Evolutionary conservation across 2,113 vertebrate species (phyloP).

Genomic region (Trachemys scripta): DNA sequence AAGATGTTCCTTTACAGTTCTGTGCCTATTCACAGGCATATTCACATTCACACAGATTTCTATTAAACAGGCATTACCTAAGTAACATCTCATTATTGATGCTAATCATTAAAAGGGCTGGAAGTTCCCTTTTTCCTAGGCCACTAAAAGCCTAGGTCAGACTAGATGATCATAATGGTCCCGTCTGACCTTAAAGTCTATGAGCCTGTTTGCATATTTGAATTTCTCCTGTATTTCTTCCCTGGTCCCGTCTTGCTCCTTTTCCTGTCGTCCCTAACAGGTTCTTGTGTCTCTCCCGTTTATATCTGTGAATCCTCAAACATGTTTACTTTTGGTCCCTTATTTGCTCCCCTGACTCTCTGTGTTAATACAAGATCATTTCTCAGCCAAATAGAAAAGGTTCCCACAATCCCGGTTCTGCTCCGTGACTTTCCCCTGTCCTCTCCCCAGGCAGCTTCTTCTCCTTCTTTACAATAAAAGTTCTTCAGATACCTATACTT

Average conservation of each 20-base stretch:
- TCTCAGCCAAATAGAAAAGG: neutral
- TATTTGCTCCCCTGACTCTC: neutral
- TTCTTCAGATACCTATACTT: neutral
- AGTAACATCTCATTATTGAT: neutral
- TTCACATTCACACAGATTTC: neutral
- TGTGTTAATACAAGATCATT: neutral
- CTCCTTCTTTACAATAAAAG: neutral
- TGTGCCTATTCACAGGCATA: neutral
- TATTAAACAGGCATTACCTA: neutral
- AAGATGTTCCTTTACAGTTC: neutral
- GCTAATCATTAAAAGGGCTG: neutral
- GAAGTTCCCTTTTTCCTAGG: neutral
- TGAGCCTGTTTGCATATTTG: neutral
- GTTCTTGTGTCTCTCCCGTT: neutral
- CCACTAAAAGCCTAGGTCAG: neutral
- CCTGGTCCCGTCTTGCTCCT: no score
- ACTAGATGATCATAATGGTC: no score
- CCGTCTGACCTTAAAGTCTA: no score
- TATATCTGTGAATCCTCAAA: neutral
- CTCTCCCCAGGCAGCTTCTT: neutral
- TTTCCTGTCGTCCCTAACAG: no score
- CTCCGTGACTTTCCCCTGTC: neutral
- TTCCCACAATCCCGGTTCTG: neutral
- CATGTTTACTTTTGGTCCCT: neutral
- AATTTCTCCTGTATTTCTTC: neutral